These are phyloP conservation scores for Oreotragus oreotragus DNA, from an alignment of 2,113 vertebrate species.

Conservation along the genomic window DNA sequence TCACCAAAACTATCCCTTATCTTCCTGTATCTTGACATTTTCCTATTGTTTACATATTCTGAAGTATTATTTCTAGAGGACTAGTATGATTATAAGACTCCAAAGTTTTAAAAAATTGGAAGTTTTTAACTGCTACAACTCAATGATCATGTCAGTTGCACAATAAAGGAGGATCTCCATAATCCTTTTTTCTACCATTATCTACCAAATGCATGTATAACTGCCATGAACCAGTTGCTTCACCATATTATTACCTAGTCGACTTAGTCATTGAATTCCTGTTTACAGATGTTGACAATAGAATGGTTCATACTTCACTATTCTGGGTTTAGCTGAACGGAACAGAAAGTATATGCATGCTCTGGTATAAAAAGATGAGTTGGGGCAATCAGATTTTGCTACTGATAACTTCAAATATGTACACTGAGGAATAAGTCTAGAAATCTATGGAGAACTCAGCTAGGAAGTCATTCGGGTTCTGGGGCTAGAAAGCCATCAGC, in stretches of 20 bases:
- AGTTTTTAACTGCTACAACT: neutral
- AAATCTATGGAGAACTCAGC: neutral
- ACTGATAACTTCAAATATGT: neutral
- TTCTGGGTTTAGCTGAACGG: neutral
- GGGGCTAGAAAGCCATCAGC: neutral
- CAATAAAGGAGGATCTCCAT: neutral
- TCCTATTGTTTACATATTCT: neutral
- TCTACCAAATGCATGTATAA: neutral
- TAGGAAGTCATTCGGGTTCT: neutral
- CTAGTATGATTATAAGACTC: neutral
- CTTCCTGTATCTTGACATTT: neutral
- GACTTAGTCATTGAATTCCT: neutral
- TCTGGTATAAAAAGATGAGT: neutral
- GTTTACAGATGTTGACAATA: neutral
- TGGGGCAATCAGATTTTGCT: neutral
- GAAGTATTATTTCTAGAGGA: neutral
- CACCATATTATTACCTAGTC: neutral
- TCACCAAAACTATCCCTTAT: neutral
- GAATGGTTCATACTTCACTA: neutral
- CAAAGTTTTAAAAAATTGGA: neutral
- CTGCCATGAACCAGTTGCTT: neutral
- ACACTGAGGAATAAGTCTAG: neutral
- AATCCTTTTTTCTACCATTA: neutral
- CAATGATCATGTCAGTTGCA: neutral
- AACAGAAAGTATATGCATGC: neutral